A percentile compares a stretch with the other conserved stretches of the same genome.
Conservation (phyloP, 2,888 invertebrate species). For the Xestia c-nigrum region DNA sequence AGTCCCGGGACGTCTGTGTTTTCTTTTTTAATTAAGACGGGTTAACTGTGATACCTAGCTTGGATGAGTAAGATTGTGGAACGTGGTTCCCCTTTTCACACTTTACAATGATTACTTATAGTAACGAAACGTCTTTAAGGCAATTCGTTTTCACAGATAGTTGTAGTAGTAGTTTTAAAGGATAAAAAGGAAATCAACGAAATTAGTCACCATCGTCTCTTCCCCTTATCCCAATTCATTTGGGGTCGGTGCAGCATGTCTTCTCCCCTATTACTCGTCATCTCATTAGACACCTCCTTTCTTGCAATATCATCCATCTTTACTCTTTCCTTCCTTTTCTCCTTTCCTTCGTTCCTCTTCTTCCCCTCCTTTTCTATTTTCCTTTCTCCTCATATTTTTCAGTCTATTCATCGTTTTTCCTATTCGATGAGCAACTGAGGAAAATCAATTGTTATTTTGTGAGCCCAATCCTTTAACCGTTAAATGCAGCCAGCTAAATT, state of each 20-base stretch:
- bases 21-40: conserved; percentile 37
- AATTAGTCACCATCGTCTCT: no score
- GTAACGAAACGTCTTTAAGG: not conserved
- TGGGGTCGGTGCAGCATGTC: no score
- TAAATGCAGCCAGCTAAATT: not conserved
- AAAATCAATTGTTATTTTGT: not conserved
- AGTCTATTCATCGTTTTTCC: no score
- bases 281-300: no score
- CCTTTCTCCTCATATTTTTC: no score
- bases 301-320: no score
- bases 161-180: not conserved
- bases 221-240: no score
- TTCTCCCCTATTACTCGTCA: no score
- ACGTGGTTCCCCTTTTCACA: not conserved
- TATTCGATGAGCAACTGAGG: not conserved
- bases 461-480: not conserved
- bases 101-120: not conserved
- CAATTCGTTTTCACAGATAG: not conserved
- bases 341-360: no score
- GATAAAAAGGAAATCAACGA: not conserved
- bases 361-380: no score
- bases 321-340: no score
- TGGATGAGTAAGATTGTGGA: conserved; percentile 6
- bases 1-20: conserved; percentile 44
- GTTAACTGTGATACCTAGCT: conserved; percentile 14